These are phyloP conservation scores for Scaeva pyrastri DNA, from an alignment of 2,888 invertebrate species.

Conservation along the genomic window DNA sequence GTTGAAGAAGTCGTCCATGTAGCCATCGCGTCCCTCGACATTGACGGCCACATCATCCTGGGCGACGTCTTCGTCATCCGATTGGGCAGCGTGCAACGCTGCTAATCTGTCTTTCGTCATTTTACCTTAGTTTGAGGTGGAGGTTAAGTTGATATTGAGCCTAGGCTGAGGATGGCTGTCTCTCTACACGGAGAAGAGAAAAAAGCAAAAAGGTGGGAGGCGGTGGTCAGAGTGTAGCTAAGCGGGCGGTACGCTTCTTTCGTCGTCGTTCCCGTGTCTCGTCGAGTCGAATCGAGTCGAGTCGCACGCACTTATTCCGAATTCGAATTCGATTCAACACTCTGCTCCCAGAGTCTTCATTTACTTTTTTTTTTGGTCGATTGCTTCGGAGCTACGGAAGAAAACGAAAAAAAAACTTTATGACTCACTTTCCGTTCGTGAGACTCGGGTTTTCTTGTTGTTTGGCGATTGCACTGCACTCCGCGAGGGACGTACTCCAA, in stretches of 20 bases:
- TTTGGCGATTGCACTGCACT: constrained; percentile 62
- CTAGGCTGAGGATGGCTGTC: constrained; percentile 31
- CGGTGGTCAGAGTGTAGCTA: constrained; percentile 44
- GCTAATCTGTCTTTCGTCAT: constrained; percentile 99
- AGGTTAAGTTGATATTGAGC: constrained; percentile 48
- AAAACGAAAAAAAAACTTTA: constrained; percentile 53
- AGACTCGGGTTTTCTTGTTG: constrained; percentile 52
- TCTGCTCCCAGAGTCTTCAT: constrained; percentile 36
- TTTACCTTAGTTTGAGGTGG: constrained; percentile 67
- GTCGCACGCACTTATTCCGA: constrained; percentile 48
- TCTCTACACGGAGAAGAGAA: constrained; percentile 30
- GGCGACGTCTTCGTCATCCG: constrained; percentile 98
- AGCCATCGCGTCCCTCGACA: constrained; percentile 95
- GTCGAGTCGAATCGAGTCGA: constrained; percentile 4
- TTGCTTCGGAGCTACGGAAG: constrained; percentile 36
- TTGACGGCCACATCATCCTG: constrained; percentile 98
- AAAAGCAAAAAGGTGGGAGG: constrained; percentile 39
- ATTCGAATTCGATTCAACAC: constrained; percentile 37
- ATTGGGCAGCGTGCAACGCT: constrained; percentile 98
- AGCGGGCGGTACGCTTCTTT: constrained; percentile 33
- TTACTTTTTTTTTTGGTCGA: constrained; percentile 24
- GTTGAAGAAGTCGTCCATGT: constrained; percentile 99
- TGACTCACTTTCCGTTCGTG: constrained; percentile 73
- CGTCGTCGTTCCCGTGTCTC: constrained; percentile 35
- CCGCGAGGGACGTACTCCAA: constrained; percentile 66